Base-by-base conservation (phyloP, 2,113 vertebrate genomes). In the Datnioides undecimradiatus region DNA sequence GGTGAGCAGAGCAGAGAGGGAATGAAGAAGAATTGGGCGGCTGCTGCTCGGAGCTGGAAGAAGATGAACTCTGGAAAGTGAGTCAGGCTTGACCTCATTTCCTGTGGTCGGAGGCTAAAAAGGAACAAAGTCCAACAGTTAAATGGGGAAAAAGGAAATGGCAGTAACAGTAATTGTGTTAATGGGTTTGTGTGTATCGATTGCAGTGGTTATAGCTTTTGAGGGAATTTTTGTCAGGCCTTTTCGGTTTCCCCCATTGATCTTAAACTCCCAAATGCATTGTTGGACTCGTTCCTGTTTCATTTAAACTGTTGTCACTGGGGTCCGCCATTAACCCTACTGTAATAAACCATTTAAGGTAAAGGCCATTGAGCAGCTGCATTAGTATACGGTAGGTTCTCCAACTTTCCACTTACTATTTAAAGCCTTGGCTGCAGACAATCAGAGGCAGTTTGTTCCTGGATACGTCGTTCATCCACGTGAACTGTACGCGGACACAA, bases 131-230 rank as follows among this genome's bases (percentile, higher is more conserved):
- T 54, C 17, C 55, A 49, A 57, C 58, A n/a, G 23, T 40, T 9
- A 51, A 75, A 82, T 52, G 27, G 36, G 23, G 14, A 23, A 76
- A 79, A 52, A 4, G 55, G 49, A 76, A 88, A 72, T 48, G 34
- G 41, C 69, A 41, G 31, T 51, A 41, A 77, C 33, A 62, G 72
- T 73, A 67, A 71, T 76, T 17, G 69, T 64, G 54, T 84, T 86
- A 87, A 89, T 86, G 85, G 76, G 19, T 76, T 78, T 81, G 12
- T 78, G 59, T 74, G 34, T 71, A 90, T 86, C 80, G 76, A 87
- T 83, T 72, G 19, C 55, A 36, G 34, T 38, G 33, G 45, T 82
- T 81, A 62, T 59, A 55, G 59, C 71, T 55, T 83, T 69, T 73
- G 16, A 43, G 31, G 38, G 62, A 36, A 9, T 52, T 80, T 85